Conservation (phyloP, 2,888 invertebrate genomes). For the Anaspis maculata region DNA sequence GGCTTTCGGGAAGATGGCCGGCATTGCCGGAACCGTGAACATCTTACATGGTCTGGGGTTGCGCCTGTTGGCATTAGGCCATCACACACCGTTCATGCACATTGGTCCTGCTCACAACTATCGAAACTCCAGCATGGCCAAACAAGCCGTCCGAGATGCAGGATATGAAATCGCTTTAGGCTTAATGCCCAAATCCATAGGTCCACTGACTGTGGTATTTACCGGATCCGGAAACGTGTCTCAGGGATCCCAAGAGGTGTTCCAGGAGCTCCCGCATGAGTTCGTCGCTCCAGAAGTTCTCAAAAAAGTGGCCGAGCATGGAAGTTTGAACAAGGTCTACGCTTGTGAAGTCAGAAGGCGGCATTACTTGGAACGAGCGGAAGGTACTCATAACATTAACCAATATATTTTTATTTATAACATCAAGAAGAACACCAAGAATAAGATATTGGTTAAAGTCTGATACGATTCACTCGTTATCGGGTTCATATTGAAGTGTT, state of each 20-base stretch:
- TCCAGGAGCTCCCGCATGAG: constrained; percentile 94
- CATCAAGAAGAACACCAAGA: no score
- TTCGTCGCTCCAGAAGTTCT: constrained; percentile 94
- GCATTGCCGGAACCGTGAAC: constrained; percentile 97
- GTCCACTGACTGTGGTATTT: constrained; percentile 95
- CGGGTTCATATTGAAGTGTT: no score
- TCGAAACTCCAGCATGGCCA: constrained; percentile 93
- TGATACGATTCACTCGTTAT: no score
- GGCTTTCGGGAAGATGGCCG: constrained; percentile 98
- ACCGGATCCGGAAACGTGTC: constrained; percentile 98
- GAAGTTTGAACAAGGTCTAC: constrained; percentile 92
- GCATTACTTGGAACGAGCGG: constrained; percentile 87
- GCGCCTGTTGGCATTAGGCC: constrained; percentile 86
- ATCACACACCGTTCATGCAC: constrained; percentile 99
- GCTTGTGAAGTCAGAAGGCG: constrained; percentile 90
- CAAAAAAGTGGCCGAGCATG: constrained; percentile 92
- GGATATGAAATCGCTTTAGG: constrained; percentile 95
- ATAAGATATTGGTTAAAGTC: no score
- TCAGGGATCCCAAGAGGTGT: constrained; percentile 82
- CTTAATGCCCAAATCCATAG: constrained; percentile 96
- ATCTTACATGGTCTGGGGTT: constrained; percentile 96
- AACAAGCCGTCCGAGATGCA: constrained; percentile 95
- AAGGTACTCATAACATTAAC: no score
- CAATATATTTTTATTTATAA: no score
- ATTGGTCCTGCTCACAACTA: constrained; percentile 97